Evolutionary conservation across 2,113 vertebrate genomes (phyloP).

Genomic region (Pluvialis apricaria): DNA sequence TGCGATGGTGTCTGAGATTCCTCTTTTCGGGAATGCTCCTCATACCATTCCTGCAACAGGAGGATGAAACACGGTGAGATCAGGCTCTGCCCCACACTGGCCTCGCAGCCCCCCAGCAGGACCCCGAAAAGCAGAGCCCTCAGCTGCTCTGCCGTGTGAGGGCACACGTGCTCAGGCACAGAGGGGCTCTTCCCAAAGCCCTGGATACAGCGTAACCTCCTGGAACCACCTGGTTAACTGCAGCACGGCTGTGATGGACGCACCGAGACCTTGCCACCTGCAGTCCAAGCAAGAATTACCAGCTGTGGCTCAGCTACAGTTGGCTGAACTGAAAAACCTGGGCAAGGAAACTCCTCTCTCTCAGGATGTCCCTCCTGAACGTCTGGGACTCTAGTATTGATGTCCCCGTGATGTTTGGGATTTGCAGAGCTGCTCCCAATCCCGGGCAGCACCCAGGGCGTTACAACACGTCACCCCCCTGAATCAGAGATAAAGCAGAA

Average conservation of each 20-base stretch:
- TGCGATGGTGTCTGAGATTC: slow-evolving; percentile 59
- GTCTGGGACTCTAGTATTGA: rapidly evolving
- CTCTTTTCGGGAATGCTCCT: slow-evolving; percentile 84
- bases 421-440: background rate
- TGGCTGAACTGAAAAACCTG: background rate
- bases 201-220: background rate
- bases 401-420: background rate
- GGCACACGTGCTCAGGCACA: background rate
- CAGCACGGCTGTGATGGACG: rapidly evolving
- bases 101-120: background rate
- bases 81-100: background rate
- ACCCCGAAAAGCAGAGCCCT: background rate
- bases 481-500: background rate
- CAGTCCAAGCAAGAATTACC: background rate
- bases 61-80: background rate
- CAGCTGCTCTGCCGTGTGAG: background rate
- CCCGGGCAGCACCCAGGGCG: background rate
- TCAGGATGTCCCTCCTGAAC: background rate
- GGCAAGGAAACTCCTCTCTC: background rate
- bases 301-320: background rate
- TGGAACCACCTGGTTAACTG: background rate
- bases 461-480: background rate
- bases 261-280: background rate
- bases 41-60: slow-evolving; percentile 85
- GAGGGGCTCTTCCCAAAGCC: background rate